Base-by-base conservation (phyloP, 2,113 vertebrate species). In the Mirounga angustirostris region DNA sequence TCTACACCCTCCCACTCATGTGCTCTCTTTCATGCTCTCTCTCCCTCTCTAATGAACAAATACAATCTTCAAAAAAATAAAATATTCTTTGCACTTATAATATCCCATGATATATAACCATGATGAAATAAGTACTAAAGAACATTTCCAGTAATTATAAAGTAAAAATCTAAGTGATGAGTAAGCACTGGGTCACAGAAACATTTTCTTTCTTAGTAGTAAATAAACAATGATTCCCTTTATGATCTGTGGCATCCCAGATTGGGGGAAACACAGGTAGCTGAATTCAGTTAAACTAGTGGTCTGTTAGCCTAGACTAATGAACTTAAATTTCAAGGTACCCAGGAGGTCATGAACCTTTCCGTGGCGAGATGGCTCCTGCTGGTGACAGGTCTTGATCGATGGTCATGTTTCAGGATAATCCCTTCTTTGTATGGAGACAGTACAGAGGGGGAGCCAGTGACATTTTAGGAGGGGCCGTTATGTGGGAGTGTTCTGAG, bases 71-170 rank as follows among this genome's bases (percentile, higher is more conserved):
- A 21, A 69, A 21, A 69, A 36, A 69, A 63, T 58, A 58, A 58
- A 58, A 58, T 22, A 63, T 69, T 69, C 16, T 69, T 69, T 89
- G 43, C 16, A 19, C n/a, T 54, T 82, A 61, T 3, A 36, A 83
- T 33, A 65, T 8, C n/a, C 59, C n/a, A 63, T 61, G 36, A 46
- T 50, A 50, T n/a, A 12, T 43, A 87, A 82, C 65, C 46, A 80
- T 5, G 26, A 50, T 95, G 80, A 80, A 90, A 43, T 73, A 65
- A 82, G 7, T 76, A 56, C 91, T 91, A 74, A 97, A 89, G 46
- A 87, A 67, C 26, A 78, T 19, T 80, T 63, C 50, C 40, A 94
- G 15, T 86, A 61, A 76, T 26, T 76, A 79, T 33, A 50, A 67
- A 85, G 58, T 71, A 73, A 58, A 94, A 82, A 67, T 36, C 15